These are phyloP conservation scores for Hirtodrosophila confusa DNA, from an alignment of 2,888 invertebrate genomes.

Conservation along the genomic window DNA sequence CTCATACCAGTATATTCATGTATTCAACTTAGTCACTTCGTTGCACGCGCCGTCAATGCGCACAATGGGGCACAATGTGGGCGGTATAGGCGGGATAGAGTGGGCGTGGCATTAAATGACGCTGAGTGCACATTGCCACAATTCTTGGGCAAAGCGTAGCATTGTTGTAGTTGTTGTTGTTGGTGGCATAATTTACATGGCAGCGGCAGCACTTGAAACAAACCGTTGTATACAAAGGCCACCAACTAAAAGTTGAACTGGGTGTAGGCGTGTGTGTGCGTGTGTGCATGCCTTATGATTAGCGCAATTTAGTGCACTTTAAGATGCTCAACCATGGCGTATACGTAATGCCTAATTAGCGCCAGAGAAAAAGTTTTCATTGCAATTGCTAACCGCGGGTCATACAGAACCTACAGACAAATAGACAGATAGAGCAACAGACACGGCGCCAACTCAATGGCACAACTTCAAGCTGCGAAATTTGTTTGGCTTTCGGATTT, in stretches of 20 bases:
- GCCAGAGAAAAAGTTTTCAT: conserved; percentile 58
- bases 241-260: conserved; percentile 30
- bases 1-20: conserved; percentile 16
- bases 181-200: conserved; percentile 74
- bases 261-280: conserved; percentile 4
- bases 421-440: conserved; percentile 9
- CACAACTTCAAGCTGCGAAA: conserved; percentile 67
- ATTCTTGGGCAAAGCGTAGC: conserved; percentile 50
- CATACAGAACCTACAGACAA: conserved; percentile 34
- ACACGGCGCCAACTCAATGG: conserved; percentile 56
- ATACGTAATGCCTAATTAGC: conserved; percentile 74
- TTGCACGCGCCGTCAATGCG: conserved; percentile 58
- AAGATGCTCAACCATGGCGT: conserved; percentile 53
- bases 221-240: conserved; percentile 59
- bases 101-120: conserved; percentile 65
- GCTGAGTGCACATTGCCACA: conserved; percentile 73
- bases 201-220: conserved; percentile 63
- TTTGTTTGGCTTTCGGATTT: conserved; percentile 69
- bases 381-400: conserved; percentile 63
- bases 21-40: conserved; percentile 55
- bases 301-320: conserved; percentile 69
- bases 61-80: conserved; percentile 52
- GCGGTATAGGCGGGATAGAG: conserved; percentile 18
- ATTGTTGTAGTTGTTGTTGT: conserved; percentile 28
- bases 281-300: conserved; percentile 57